Base-by-base conservation (phyloP, 2,888 invertebrate species). In the Tenthredo notha region DNA sequence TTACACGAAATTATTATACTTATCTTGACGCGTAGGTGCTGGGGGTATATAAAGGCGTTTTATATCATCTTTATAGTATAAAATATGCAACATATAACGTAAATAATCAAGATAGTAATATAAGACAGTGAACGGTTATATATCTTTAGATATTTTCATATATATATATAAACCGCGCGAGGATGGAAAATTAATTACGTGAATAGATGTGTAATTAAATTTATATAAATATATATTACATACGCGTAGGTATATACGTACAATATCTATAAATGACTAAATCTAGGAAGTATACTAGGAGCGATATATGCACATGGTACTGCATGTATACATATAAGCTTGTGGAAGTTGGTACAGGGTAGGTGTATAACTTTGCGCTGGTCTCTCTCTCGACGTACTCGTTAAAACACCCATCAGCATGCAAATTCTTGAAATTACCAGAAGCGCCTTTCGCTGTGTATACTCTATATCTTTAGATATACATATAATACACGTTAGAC, bases 371-470 rank as follows among this genome's bases (percentile, higher is more conserved):
- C 61, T 80, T 61, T 61, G 12, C 80, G 37, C 21, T 80, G 61
- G 61, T 61, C 37, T 61, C 37, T 80, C 61, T 80, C 61, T 61
- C 58, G 15, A 61, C 37, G 33, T 80, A 65, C 61, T 65, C 80
- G 80, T 80, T 80, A 61, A 80, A 80, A 80, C 61, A 61, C 61
- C 80, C 61, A 80, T 61, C 58, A 80, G 80, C 80, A 80, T 80
- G 61, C 80, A 80, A 80, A 80, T 80, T 80, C 58, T 80, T 61
- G 61, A 80, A 80, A 80, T 80, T 80, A 80, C 61, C 43, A 40
- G 37, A 54, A 54, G 54, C 40, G 29, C 50, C 54, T 54, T 54
- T 54, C 7, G 15, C 54, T 33, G 50, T 54, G 29, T 54, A 29
- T 77, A 77, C 4, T 1, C 21, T n/a, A 29, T 50, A 77, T 50